These are phyloP conservation scores for Netelia inedita DNA, from an alignment of 2,888 invertebrate genomes.

Conservation along the genomic window DNA sequence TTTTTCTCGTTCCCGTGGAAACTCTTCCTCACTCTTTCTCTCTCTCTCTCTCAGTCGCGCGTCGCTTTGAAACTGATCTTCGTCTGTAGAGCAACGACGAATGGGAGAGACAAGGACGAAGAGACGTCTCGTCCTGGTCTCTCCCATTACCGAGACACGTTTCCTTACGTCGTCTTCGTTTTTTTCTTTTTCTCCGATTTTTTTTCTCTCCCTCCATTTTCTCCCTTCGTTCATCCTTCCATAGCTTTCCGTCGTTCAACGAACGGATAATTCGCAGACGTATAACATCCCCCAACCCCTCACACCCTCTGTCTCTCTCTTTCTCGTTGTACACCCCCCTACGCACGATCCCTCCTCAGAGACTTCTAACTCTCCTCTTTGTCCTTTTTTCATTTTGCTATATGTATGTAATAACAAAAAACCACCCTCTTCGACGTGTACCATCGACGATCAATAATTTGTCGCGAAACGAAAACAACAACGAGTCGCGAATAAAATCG, in stretches of 20 bases:
- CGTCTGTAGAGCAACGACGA: background rate
- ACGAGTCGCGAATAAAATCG: background rate
- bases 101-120: too few species aligned
- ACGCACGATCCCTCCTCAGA: constrained; percentile 58
- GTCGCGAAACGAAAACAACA: constrained; percentile 41
- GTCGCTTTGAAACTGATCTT: constrained; percentile 6
- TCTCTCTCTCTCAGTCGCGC: constrained; percentile 32
- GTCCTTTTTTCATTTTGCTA: constrained; percentile 31
- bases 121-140: constrained; percentile 33
- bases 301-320: constrained; percentile 58
- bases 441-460: constrained; percentile 57
- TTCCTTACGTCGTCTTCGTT: constrained; percentile 43
- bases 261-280: constrained; percentile 71
- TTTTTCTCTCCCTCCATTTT: constrained; percentile 20
- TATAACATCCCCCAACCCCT: constrained; percentile 66
- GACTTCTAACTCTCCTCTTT: constrained; percentile 53
- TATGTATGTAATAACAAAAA: constrained; percentile 19
- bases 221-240: constrained; percentile 46
- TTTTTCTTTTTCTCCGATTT: constrained; percentile 25
- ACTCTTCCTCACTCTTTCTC: constrained; percentile 47
- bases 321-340: constrained; percentile 60
- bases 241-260: constrained; percentile 53
- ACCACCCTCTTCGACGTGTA: constrained; percentile 16
- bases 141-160: constrained; percentile 42
- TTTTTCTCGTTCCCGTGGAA: constrained; percentile 68